A percentile compares a stretch with the other conserved stretches of the same genome.
Evolutionary conservation across 2,797 vertebrate species (phyloP).

Genomic region (Galaxias olidus): DNA sequence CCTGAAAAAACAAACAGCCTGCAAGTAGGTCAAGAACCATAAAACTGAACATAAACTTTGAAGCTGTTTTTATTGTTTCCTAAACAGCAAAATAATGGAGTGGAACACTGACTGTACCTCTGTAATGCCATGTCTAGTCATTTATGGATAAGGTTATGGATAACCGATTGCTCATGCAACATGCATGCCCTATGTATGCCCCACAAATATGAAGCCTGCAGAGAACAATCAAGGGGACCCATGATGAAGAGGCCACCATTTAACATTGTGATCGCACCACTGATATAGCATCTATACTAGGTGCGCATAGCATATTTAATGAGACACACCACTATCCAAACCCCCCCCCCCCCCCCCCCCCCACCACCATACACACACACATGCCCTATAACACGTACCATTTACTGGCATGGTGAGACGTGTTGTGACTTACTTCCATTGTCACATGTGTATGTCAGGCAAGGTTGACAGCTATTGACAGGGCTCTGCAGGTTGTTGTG

Average conservation of each 20-base stretch:
- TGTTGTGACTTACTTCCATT: background rate
- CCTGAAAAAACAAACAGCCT: too few species aligned
- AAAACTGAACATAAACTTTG: too few species aligned
- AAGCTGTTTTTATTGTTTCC: too few species aligned
- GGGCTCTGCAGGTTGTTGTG: conserved; percentile 24
- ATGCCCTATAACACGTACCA: background rate
- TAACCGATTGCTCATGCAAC: conserved; percentile 34
- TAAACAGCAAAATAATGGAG: too few species aligned
- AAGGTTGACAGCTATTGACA: conserved; percentile 19
- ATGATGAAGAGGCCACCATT: conserved; percentile 14
- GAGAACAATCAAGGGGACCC: background rate
- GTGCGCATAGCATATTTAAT: background rate
- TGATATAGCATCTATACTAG: background rate
- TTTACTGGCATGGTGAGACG: background rate
- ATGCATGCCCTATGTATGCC: conserved; percentile 33
- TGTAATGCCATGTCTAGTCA: conserved; percentile 43
- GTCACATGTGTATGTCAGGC: conserved; percentile 16
- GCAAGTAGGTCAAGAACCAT: too few species aligned
- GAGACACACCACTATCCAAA: background rate
- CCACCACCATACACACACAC: too few species aligned
- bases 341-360: background rate
- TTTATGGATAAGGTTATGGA: conserved; percentile 56
- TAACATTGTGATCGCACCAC: conserved; percentile 7
- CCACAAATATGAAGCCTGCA: conserved; percentile 17
- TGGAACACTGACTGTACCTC: too few species aligned